Evolutionary conservation across 2,888 invertebrate species (phyloP).

Genomic region (Heliconius hortense): DNA sequence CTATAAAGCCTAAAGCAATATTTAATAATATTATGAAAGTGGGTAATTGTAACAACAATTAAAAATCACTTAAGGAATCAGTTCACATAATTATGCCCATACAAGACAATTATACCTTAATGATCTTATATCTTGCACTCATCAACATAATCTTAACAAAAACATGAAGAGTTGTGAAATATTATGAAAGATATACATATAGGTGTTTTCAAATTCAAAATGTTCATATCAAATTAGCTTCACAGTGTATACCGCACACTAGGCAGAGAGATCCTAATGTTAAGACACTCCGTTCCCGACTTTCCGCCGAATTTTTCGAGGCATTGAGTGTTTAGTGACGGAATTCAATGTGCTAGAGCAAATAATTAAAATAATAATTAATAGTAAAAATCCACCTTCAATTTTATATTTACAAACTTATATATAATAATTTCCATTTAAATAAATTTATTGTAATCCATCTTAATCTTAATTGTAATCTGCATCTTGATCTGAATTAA

Average conservation of each 20-base stretch:
- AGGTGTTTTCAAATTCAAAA: too few relatives aligned
- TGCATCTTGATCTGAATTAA: too few relatives aligned
- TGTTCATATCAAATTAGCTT: neutral
- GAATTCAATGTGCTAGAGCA: too few relatives aligned
- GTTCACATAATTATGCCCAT: neutral
- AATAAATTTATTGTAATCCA: too few relatives aligned
- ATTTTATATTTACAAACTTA: too few relatives aligned
- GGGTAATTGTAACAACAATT: neutral
- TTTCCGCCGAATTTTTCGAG: neutral
- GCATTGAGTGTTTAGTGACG: too few relatives aligned
- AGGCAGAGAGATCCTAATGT: neutral
- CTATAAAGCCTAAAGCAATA: conserved; percentile 3
- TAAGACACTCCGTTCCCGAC: neutral
- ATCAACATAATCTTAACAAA: neutral
- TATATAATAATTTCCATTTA: too few relatives aligned
- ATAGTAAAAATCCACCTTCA: too few relatives aligned
- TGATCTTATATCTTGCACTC: neutral
- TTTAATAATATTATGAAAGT: conserved; percentile 8
- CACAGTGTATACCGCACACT: neutral
- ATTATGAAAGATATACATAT: neutral
- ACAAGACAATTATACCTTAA: neutral
- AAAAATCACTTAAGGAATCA: conserved; percentile 10
- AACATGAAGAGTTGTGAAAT: neutral
- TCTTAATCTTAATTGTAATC: too few relatives aligned
- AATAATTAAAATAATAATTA: too few relatives aligned